Percentiles rank a stretch among this genome's conserved stretches.
These are phyloP conservation scores for Seriola quinqueradiata DNA, from an alignment of 2,113 vertebrate genomes.

Conservation along the genomic window DNA sequence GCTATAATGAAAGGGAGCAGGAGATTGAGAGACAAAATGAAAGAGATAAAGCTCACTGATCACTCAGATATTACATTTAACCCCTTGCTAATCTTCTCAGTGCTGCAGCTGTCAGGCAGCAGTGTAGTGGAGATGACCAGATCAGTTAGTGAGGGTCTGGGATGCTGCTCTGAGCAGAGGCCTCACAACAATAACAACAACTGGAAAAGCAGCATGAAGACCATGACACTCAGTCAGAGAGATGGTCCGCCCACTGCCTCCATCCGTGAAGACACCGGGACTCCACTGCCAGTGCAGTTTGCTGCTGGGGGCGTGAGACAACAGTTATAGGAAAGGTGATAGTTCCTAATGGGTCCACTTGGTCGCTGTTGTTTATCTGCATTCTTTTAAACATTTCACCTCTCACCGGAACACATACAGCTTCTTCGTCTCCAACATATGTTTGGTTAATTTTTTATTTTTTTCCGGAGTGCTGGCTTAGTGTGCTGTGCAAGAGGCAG, in stretches of 20 bases:
- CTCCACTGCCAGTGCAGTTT: constrained; percentile 25
- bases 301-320: constrained; percentile 21
- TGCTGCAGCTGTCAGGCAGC: constrained; percentile 70
- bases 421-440: not conserved
- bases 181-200: constrained; percentile 29
- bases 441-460: not conserved
- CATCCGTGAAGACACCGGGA: constrained; percentile 26
- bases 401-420: constrained; percentile 7
- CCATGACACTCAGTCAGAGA: constrained; percentile 36
- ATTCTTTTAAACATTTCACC: constrained; percentile 6
- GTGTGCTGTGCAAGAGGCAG: not conserved
- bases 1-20: constrained; percentile 59
- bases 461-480: not conserved
- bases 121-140: constrained; percentile 50
- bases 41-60: constrained; percentile 73
- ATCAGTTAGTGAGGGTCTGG: constrained; percentile 49
- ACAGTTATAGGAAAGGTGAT: not conserved
- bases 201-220: constrained; percentile 40
- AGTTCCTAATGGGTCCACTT: constrained; percentile 32
- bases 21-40: constrained; percentile 75
- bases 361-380: constrained; percentile 11
- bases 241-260: constrained; percentile 38
- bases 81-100: constrained; percentile 76
- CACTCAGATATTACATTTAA: constrained; percentile 76
- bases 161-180: constrained; percentile 26